Percentiles rank a stretch among this genome's conserved stretches.
These are phyloP conservation scores for Quiscalus mexicanus DNA, from an alignment of 2,113 vertebrate genomes.

Conservation along the genomic window DNA sequence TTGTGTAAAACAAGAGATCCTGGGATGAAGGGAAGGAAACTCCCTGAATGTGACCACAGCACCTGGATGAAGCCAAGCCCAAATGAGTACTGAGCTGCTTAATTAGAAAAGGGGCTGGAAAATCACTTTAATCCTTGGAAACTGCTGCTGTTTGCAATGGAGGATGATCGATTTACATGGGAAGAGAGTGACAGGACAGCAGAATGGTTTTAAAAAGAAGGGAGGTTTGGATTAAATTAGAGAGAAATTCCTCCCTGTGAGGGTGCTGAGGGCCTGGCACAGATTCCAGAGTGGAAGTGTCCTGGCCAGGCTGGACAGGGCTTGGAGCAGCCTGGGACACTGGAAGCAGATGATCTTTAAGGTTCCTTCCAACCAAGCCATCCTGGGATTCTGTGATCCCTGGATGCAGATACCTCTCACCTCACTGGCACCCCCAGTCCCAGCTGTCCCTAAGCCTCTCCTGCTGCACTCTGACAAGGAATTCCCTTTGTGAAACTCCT, in stretches of 20 bases:
- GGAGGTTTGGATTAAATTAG: not conserved
- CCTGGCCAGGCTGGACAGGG: rapidly evolving
- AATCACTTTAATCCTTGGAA: not conserved
- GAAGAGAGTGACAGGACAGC: not conserved
- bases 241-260: not conserved
- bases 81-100: not conserved
- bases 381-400: not conserved
- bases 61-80: not conserved
- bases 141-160: not conserved
- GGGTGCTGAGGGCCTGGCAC: not conserved
- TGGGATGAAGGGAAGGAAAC: not conserved
- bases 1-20: not conserved
- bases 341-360: not conserved
- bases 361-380: not conserved
- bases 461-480: not conserved
- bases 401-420: not conserved
- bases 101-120: not conserved
- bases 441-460: not conserved
- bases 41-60: not conserved
- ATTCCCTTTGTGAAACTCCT: not conserved
- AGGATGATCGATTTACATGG: not conserved
- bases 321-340: not conserved
- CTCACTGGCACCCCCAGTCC: not conserved
- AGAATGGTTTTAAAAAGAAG: not conserved
- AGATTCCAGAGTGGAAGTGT: not conserved